Evolutionary conservation across 1,140 invertebrate species (phyloP), one percentile per base, ranked within the genome.

Genomic region (Zaprionus tsacasi): DNA sequence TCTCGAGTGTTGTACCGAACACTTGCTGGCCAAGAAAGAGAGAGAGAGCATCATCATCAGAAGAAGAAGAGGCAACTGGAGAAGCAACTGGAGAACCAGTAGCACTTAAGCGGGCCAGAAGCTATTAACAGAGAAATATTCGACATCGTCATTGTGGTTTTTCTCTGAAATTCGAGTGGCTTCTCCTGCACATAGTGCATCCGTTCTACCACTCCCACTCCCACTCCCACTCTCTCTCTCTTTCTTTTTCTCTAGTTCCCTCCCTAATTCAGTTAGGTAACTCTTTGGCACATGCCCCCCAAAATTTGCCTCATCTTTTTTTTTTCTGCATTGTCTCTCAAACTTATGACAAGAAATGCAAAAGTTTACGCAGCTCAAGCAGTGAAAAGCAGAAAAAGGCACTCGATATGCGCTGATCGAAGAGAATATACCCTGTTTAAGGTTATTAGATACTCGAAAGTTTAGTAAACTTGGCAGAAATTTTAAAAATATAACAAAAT

Each of bases 41-140:
- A 21, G 21, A 21, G 27, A 30, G 27, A 30, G 6, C 27, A 30
- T 30, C 21, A 21, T 21, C 21, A 54, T 27, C 45, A 59, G 10
- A 35, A 63, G 17, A n/a, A 52, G 27, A 21, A 52, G 12, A 45
- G 40, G n/a, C 11, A 56, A 6, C 38, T 13, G 11, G n/a, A 67
- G 38, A 15, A 68, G 21, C 30, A 21, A 45, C 36, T 17, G 13
- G 27, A 33, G 40, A 25, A 27, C 10, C 30, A 30, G 58, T 12
- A 45, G 40, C 58, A 76, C 70, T 78, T 77, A 60, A 60, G 64
- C 74, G 74, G 83, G 88, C 70, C 72, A 83, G 85, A 78, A 73
- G 85, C 83, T 89, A 88, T 88, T 88, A 88, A 88, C 80, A 70
- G 74, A 72, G 70, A 70, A 75, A 83, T 88, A 87, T 77, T 71